Conservation (phyloP, 1,140 invertebrate species). For the Zaprionus tsacasi region DNA sequence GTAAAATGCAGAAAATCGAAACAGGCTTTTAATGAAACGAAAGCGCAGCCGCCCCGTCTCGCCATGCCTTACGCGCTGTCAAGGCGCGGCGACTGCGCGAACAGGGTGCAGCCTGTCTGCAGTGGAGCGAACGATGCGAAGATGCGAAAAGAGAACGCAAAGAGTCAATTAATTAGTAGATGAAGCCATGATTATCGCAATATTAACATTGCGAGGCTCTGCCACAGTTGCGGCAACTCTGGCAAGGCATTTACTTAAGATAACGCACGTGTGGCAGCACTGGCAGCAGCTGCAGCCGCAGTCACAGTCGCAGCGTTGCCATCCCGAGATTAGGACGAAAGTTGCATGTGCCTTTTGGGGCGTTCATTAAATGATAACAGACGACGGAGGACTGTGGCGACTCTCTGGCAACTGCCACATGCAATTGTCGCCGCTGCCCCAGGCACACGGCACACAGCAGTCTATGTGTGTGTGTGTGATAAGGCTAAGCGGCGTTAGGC, state of each 20-base stretch:
- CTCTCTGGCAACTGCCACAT: conserved; percentile 30
- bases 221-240: conserved; percentile 16
- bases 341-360: conserved; percentile 28
- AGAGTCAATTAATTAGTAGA: conserved; percentile 84
- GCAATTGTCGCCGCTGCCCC: conserved; percentile 22
- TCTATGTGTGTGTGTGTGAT: conserved; percentile 40
- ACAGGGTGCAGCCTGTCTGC: neutral
- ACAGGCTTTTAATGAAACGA: conserved; percentile 83
- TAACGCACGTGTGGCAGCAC: conserved; percentile 48
- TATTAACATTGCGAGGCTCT: conserved; percentile 71
- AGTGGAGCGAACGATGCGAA: neutral
- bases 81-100: conserved; percentile 17
- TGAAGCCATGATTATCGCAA: conserved; percentile 80
- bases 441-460: too few relatives aligned
- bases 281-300: conserved; percentile 22
- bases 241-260: conserved; percentile 53
- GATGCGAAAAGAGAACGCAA: conserved; percentile 66
- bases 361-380: conserved; percentile 79
- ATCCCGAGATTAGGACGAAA: conserved; percentile 9
- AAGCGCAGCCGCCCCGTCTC: conserved; percentile 54
- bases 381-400: conserved; percentile 24
- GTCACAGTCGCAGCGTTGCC: neutral
- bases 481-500: conserved; percentile 36
- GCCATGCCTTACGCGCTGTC: conserved; percentile 36
- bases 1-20: conserved; percentile 84